A percentile compares a stretch with the other conserved stretches of the same genome.
phyloP scores from a whole-genome alignment of 2,797 vertebrate genomes.

The Chiroxiphia lanceolata region DNA sequence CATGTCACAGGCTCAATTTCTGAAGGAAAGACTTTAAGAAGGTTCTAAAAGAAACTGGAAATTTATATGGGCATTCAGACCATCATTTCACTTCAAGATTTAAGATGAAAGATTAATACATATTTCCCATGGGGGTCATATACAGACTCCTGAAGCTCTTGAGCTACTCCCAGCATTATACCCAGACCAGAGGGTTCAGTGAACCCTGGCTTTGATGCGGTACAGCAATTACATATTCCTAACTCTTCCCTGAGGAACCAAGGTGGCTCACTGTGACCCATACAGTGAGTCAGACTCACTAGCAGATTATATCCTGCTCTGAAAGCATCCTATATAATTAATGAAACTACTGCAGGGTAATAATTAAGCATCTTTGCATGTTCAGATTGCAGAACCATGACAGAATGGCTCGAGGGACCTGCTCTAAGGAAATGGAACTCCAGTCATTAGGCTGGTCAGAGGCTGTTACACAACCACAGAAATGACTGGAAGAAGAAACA shows the following conservation, averaged over 20 bases:
- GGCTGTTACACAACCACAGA: not conserved
- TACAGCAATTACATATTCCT: not conserved
- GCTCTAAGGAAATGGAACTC: not conserved
- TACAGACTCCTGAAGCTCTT: not conserved
- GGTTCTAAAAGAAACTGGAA: not conserved
- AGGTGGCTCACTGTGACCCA: not conserved
- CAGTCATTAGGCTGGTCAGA: not conserved
- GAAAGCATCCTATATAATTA: constrained; percentile 1
- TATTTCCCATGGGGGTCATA: not conserved
- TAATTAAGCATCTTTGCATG: not conserved
- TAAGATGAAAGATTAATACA: constrained; percentile 1
- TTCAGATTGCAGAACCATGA: not conserved
- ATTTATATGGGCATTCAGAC: not conserved
- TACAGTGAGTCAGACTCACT: not conserved
- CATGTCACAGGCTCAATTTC: not conserved
- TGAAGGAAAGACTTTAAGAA: not conserved
- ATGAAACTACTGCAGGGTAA: not conserved
- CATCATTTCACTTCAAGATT: not conserved
- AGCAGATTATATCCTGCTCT: not conserved
- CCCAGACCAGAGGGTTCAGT: not conserved
- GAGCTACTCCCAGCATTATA: not conserved
- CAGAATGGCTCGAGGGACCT: not conserved
- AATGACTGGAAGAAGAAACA: not conserved
- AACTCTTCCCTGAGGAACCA: not conserved
- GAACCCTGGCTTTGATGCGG: not conserved